Evolutionary conservation across 2,113 vertebrate genomes (phyloP).

Genomic region (Cinclus mexicanus): DNA sequence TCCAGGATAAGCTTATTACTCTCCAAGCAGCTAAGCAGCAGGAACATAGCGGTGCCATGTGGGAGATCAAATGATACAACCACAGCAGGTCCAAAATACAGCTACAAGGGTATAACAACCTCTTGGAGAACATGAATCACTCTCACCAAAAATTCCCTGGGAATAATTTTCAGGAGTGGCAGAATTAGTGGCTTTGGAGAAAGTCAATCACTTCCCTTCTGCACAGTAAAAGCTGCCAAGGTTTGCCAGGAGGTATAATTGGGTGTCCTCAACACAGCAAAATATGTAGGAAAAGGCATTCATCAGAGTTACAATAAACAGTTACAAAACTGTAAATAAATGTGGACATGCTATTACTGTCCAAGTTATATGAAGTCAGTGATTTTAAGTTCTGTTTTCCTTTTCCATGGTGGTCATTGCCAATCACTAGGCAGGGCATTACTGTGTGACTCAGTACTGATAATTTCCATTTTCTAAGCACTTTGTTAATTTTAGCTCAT

Average conservation of each 20-base stretch:
- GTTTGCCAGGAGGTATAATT: background rate
- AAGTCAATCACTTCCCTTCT: conserved; percentile 36
- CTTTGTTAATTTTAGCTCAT: background rate
- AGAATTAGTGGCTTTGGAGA: conserved; percentile 21
- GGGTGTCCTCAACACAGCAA: background rate
- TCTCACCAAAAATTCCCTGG: background rate
- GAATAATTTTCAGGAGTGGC: conserved; percentile 19
- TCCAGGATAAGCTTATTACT: conserved; percentile 36
- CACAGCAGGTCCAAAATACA: conserved; percentile 22
- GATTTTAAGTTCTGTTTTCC: background rate
- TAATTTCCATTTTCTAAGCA: background rate
- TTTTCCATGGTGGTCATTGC: background rate
- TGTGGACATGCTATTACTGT: background rate
- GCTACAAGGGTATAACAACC: background rate
- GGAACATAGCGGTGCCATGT: background rate
- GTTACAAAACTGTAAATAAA: background rate
- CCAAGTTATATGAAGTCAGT: background rate
- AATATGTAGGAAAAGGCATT: background rate
- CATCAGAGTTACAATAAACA: background rate
- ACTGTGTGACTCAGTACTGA: background rate
- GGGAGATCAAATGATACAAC: conserved; percentile 19
- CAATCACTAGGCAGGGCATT: background rate
- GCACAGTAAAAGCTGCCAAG: background rate
- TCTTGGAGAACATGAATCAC: conserved; percentile 42
- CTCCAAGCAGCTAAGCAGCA: background rate